phyloP scores from a whole-genome alignment of 2,113 vertebrate species.

The Datnioides undecimradiatus region DNA sequence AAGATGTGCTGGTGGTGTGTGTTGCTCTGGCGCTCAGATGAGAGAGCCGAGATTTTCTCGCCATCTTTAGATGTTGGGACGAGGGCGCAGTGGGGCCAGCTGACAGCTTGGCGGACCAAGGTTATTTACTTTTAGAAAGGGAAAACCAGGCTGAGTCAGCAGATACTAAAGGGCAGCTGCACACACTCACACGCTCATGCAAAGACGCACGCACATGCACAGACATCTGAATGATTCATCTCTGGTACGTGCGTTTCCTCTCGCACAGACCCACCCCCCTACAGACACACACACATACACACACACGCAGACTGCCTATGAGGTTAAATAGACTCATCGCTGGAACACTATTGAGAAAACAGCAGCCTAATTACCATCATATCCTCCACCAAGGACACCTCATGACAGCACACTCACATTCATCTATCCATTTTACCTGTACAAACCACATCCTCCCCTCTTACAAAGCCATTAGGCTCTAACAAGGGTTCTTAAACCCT shows the following conservation, averaged over 20 bases:
- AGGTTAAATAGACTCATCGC: conserved; percentile 58
- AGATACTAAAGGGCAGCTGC: conserved; percentile 55
- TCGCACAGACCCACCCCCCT: not conserved
- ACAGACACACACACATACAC: conserved; percentile 14
- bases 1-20: conserved; percentile 48
- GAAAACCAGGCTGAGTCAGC: conserved; percentile 74
- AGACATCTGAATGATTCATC: conserved; percentile 24
- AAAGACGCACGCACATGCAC: conserved; percentile 13
- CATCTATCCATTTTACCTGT: conserved; percentile 64
- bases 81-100: conserved; percentile 68
- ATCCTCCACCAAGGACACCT: conserved; percentile 70
- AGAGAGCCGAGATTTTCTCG: conserved; percentile 56
- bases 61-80: conserved; percentile 63
- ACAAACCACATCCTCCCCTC: conserved; percentile 53
- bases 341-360: conserved; percentile 61
- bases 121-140: conserved; percentile 78
- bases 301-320: conserved; percentile 11
- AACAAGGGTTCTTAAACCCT: conserved; percentile 65
- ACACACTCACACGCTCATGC: conserved; percentile 17
- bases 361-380: conserved; percentile 68
- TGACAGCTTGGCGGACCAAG: conserved; percentile 76
- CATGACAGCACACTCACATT: conserved; percentile 41
- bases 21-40: conserved; percentile 45
- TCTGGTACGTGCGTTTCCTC: not conserved
- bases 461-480: conserved; percentile 63